Evolutionary conservation across 2,113 vertebrate species (phyloP), one percentile per base, ranked within the genome.

Genomic region (Colossoma macropomum): DNA sequence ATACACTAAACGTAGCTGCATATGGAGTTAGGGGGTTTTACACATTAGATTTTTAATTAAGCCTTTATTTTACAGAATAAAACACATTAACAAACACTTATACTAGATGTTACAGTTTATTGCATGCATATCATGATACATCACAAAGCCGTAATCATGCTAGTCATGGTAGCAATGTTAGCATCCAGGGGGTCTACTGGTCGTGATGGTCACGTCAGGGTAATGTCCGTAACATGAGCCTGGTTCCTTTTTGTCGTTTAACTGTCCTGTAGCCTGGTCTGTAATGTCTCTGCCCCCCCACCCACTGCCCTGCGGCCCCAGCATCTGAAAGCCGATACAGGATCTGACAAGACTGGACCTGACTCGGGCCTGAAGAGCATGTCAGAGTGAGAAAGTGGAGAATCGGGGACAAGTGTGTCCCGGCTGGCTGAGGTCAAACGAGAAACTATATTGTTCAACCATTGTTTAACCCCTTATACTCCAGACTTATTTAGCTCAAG

Each of bases 331-430:
- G 86, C 86, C 77, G 90, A 94, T 91, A 86, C 86, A 86, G 75
- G 34, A 87, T 86, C 87, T 89, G 88, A 93, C 92, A 93, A 92
- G 92, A 90, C 90, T 84, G 74, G 89, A 89, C 92, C 90, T 90
- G 93, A 91, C 86, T 88, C 81, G 85, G 74, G 4, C 54, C 54
- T 59, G 54, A n/a, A 59, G 5, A 59, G 54, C 23, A n/a, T 59
- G 54, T 23, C 54, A 8, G 19, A 17, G 54, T 59, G 5, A 59
- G 54, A 59, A 59, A 30, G 25, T 25, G n/a, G 71, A 52, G 72
- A 75, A 28, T 27, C 30, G 25, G 16, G 45, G n/a, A 30, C 7
- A 25, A 30, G 72, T 54, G 34, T 41, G 54, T 56, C 13, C 17
- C 10, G 48, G 7, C 41, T 52, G 50, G 13, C 15, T 52, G 48